These are phyloP conservation scores for Sphaeridia pumilis DNA, from an alignment of 2,888 invertebrate genomes.

Conservation along the genomic window DNA sequence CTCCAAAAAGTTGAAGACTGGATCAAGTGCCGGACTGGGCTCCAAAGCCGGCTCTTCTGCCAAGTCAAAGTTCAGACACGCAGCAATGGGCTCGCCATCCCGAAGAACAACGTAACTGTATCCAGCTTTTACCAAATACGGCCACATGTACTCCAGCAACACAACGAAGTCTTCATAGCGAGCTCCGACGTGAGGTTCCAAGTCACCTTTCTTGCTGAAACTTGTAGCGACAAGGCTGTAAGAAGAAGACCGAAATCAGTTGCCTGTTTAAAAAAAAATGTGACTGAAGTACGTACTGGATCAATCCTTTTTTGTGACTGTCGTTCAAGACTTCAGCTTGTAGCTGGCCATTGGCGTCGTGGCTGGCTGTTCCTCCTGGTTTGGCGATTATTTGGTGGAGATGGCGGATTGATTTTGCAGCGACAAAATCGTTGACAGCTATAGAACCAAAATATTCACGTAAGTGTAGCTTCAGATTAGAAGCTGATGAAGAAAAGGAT, in stretches of 20 bases:
- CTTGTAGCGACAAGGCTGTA: slow-evolving; percentile 69
- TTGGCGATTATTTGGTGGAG: slow-evolving; percentile 45
- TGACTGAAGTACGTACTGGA: slow-evolving; percentile 49
- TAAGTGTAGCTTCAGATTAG: no score
- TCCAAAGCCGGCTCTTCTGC: slow-evolving; percentile 63
- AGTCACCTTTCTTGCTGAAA: slow-evolving; percentile 73
- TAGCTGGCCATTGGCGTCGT: slow-evolving; percentile 8
- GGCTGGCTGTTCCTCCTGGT: not conserved
- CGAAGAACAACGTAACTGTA: slow-evolving; percentile 54
- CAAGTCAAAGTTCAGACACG: slow-evolving; percentile 68
- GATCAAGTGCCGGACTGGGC: slow-evolving; percentile 50
- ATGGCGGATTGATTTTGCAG: slow-evolving; percentile 15
- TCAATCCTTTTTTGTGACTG: slow-evolving; percentile 54
- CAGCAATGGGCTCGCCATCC: slow-evolving; percentile 52
- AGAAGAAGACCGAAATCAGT: slow-evolving; percentile 21
- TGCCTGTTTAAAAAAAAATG: not conserved
- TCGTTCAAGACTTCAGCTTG: slow-evolving; percentile 47
- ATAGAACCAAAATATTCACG: not conserved
- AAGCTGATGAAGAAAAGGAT: slow-evolving; percentile 10
- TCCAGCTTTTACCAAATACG: slow-evolving; percentile 51
- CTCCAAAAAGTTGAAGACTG: slow-evolving; percentile 66
- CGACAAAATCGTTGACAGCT: slow-evolving; percentile 16
- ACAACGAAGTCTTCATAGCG: slow-evolving; percentile 55
- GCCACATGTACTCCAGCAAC: slow-evolving; percentile 59
- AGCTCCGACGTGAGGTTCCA: slow-evolving; percentile 66